Base-by-base conservation (phyloP, 2,113 vertebrate species). In the Hoplias malabaricus region DNA sequence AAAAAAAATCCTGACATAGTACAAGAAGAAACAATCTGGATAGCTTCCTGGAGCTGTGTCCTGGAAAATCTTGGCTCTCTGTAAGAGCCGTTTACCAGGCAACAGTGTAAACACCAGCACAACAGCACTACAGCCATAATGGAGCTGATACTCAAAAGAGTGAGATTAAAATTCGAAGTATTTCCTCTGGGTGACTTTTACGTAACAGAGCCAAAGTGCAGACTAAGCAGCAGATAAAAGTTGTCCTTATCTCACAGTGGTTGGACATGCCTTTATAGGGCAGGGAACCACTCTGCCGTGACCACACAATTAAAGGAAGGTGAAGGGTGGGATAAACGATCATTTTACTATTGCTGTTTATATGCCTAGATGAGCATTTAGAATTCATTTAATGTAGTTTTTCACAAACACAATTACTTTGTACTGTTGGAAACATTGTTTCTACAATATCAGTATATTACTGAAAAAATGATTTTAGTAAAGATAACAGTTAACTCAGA, bases 41-140 rank as follows among this genome's bases (percentile, higher is more conserved):
- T 38, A 0, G 57, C 57, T 85, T 87, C 77, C 75, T 79, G 75
- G 79, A 56, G 13, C 40, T 72, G n/a, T 48, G 80, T 86, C 86
- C 83, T 84, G 85, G 86, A 89, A 89, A 87, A 82, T 77, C 69
- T 70, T 81, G 80, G 19, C 79, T 82, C 53, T 75, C 79, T 74
- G 80, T 63, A 83, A 75, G 75, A 66, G 25, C 46, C 69, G 75
- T 81, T 69, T 79, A 69, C 73, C 63, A 38, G 80, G 80, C 43
- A 80, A 79, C 74, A 78, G 68, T 56, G 63, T 77, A 83, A 86
- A 87, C 70, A 74, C 11, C 53, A 43, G 33, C 77, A 65, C n/a
- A 70, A 83, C 75, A 77, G 38, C 50, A 27, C 50, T 46, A 34
- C 21, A 62, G 42, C 38, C 65, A 76, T 66, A 68, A 74, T 80